Percentiles rank a stretch among this genome's conserved stretches.
These are phyloP conservation scores for Ceratosolen fusciceps DNA, from an alignment of 1,140 invertebrate genomes.

Conservation along the genomic window DNA sequence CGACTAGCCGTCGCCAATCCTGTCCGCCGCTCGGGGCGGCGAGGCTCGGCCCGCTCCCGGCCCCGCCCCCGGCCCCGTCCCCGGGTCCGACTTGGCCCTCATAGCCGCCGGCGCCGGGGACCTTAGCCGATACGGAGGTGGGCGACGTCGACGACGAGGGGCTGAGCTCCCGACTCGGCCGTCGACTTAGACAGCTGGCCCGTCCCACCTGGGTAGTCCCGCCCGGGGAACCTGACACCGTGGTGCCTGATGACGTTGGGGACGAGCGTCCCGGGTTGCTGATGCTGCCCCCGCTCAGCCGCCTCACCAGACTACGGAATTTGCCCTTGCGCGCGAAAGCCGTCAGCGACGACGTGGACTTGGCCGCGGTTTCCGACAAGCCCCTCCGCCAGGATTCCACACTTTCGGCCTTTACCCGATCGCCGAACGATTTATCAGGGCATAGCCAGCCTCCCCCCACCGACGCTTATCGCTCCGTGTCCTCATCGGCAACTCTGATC, in stretches of 20 bases:
- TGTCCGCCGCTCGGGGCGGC: conserved; percentile 56
- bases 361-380: neutral
- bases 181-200: conserved; percentile 59
- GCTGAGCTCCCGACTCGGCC: conserved; percentile 64
- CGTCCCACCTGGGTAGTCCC: conserved; percentile 61
- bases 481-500: too few relatives aligned
- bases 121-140: conserved; percentile 25
- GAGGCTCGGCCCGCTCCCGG: conserved; percentile 50
- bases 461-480: too few relatives aligned
- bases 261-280: conserved; percentile 18
- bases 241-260: conserved; percentile 56
- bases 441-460: too few relatives aligned
- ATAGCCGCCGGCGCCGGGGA: neutral
- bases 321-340: conserved; percentile 43
- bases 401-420: conserved; percentile 16
- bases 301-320: conserved; percentile 54
- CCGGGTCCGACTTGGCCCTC: conserved; percentile 40
- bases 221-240: conserved; percentile 64
- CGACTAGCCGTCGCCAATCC: conserved; percentile 70
- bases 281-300: conserved; percentile 53
- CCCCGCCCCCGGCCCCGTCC: conserved; percentile 45
- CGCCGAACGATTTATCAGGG: conserved; percentile 20
- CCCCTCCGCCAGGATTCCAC: conserved; percentile 19
- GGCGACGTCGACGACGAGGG: conserved; percentile 57
- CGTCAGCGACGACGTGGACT: neutral